phyloP scores from a whole-genome alignment of 2,888 invertebrate genomes.

The Autographa gamma region DNA sequence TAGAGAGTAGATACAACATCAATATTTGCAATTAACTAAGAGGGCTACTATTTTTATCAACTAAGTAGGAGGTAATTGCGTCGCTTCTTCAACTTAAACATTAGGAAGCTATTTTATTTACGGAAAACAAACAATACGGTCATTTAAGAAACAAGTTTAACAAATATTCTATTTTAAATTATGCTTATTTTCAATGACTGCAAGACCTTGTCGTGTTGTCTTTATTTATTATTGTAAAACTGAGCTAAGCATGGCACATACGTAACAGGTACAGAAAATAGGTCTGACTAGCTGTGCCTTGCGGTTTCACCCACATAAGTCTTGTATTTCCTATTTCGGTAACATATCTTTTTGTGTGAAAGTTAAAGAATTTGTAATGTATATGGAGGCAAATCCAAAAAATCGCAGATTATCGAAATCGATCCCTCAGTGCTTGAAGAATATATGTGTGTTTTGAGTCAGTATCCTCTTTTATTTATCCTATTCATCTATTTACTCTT shows the following conservation, averaged over 20 bases:
- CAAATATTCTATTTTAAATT: slow-evolving; percentile 8
- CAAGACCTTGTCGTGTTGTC: background rate
- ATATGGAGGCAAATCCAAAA: no score
- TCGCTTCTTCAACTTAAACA: background rate
- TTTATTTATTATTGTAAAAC: slow-evolving; percentile 12
- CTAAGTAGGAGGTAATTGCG: background rate
- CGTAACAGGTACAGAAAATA: background rate
- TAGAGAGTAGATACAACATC: no score
- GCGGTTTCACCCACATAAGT: no score
- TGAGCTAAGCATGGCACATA: slow-evolving; percentile 1
- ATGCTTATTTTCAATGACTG: background rate
- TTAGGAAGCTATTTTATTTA: background rate
- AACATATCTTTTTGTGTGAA: no score
- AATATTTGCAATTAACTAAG: no score
- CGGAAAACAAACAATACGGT: slow-evolving; percentile 1
- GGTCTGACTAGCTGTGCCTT: background rate
- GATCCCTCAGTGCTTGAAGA: no score
- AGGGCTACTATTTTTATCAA: no score
- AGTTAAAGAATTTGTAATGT: no score
- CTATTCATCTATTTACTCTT: no score
- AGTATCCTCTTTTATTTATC: background rate
- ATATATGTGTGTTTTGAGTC: no score
- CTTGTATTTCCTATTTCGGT: no score
- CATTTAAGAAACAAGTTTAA: slow-evolving; percentile 5
- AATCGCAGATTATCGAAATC: no score